A percentile compares a stretch with the other conserved stretches of the same genome.
phyloP scores from a whole-genome alignment of 1,140 invertebrate species.

The Bombus waltoni region DNA sequence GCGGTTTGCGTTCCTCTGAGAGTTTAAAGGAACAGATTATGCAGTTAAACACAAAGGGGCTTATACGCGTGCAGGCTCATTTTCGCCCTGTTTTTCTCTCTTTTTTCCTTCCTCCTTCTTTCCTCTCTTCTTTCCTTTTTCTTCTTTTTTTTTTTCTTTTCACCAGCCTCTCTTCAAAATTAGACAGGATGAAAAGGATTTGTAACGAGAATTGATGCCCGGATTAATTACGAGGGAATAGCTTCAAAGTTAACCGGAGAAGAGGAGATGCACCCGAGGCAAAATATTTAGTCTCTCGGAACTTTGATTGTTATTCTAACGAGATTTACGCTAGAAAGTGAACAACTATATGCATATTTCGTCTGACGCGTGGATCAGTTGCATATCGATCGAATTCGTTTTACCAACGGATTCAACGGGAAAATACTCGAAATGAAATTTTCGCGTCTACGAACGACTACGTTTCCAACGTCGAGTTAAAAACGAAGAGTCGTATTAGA shows the following conservation, averaged over 20 bases:
- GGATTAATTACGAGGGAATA: not conserved
- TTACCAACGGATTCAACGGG: not conserved
- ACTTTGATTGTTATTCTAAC: slow-evolving; percentile 11
- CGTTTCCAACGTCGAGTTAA: not conserved
- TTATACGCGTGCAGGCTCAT: not conserved
- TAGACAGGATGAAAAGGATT: slow-evolving; percentile 8
- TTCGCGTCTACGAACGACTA: no score
- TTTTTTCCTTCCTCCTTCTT: not conserved
- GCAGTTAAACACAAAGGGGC: not conserved
- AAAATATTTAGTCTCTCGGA: not conserved
- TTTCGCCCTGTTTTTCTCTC: not conserved
- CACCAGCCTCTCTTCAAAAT: not conserved
- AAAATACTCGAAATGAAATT: not conserved
- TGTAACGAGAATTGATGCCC: slow-evolving; percentile 10
- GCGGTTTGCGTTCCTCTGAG: not conserved
- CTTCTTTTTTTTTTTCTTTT: not conserved
- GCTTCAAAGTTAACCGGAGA: not conserved
- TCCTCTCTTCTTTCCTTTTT: not conserved
- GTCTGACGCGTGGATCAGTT: no score
- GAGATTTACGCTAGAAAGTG: not conserved
- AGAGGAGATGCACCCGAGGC: not conserved
- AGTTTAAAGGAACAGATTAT: slow-evolving; percentile 7
- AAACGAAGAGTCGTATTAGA: not conserved
- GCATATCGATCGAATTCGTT: not conserved
- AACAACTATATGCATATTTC: not conserved